Evolutionary conservation across 2,113 vertebrate genomes (phyloP), one percentile per base, ranked within the genome.

Genomic region (Xyrauchen texanus): DNA sequence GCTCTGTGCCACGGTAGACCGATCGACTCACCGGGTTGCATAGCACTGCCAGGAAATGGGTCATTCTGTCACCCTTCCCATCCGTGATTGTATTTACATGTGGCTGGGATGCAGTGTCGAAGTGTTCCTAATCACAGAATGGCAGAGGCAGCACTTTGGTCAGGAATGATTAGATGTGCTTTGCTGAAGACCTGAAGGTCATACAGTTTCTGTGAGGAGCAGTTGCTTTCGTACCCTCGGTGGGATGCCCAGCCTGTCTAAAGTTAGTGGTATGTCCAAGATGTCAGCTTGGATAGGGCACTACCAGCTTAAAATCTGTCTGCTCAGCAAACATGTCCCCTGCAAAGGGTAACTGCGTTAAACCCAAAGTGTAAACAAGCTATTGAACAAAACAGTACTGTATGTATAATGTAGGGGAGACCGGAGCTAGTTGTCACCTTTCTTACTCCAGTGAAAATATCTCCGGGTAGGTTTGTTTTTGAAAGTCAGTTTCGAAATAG

Each of bases 161-260:
- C 90, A 90, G 87, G 84, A 86, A 87, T 85, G 91, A 93, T 92
- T 91, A 92, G 87, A 84, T 15, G 79, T 71, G 85, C 85, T 80
- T 69, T 71, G 72, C 83, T 89, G 88, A 91, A 89, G 86, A 83
- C 83, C 78, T 89, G 88, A 91, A 91, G 91, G 92, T 92, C 88
- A 87, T 87, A 67, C 68, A 69, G 82, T 82, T 74, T 60, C 73
- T 77, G 62, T 73, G 77, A 13, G 63, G 57, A 60, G 45, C 62
- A 8, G 42, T 58, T 49, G 68, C 46, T 62, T 13, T 72, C 44
- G 55, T 68, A 57, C 68, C 57, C 82, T 51, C 44, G 79, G 79
- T 46, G 65, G 61, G 55, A 78, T 53, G 46, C 81, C 67, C 45
- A 58, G 57, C 62, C 52, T 34, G 64, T 85, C 61, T 68, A 79